Percentiles rank a stretch among this genome's conserved stretches.
Evolutionary conservation across 2,888 invertebrate species (phyloP).

Genomic region (Drosophila formosana): DNA sequence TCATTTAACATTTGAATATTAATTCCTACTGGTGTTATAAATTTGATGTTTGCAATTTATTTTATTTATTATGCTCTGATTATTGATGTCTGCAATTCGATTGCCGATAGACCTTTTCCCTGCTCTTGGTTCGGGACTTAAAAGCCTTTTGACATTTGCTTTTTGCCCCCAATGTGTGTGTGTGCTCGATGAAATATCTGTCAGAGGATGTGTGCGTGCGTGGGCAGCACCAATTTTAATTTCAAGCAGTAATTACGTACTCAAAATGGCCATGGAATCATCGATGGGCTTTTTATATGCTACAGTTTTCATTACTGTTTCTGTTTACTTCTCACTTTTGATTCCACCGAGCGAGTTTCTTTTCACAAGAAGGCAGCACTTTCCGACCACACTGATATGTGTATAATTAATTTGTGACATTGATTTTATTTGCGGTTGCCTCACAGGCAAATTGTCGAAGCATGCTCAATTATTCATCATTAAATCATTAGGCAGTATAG

Average conservation of each 20-base stretch:
- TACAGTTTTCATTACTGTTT: conserved; percentile 31
- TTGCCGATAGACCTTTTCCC: conserved; percentile 7
- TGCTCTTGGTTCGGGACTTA: conserved; percentile 2
- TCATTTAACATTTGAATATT: background rate
- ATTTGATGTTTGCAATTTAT: background rate
- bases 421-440: background rate
- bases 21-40: background rate
- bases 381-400: background rate
- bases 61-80: background rate
- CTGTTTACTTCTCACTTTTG: conserved; percentile 13
- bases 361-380: background rate
- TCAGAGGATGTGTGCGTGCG: conserved; percentile 7
- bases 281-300: conserved; percentile 23
- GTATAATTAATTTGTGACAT: background rate
- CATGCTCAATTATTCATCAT: background rate
- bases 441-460: background rate
- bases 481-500: background rate
- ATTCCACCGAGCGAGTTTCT: conserved; percentile 22
- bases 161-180: conserved; percentile 8
- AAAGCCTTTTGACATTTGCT: conserved; percentile 38
- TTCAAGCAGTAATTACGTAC: conserved; percentile 62
- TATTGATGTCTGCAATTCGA: background rate
- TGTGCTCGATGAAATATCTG: background rate
- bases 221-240: conserved; percentile 62
- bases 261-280: conserved; percentile 58